phyloP scores from a whole-genome alignment of 2,797 vertebrate species.

The Jordanella pulchra region DNA sequence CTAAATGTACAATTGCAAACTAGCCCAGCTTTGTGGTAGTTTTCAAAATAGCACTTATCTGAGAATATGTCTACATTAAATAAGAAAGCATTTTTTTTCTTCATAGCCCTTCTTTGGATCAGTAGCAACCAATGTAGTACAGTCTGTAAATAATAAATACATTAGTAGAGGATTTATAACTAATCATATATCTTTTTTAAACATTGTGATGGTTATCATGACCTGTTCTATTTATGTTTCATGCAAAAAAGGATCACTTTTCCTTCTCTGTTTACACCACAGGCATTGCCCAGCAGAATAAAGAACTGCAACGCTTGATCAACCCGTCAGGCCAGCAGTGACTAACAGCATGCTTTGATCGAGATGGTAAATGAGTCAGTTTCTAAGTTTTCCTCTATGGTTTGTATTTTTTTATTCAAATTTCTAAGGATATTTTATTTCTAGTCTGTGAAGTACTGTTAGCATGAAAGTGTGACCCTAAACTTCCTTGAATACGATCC shows the following conservation, averaged over 20 bases:
- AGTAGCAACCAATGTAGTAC: background rate
- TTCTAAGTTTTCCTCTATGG: too few species aligned
- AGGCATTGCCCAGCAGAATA: slow-evolving; percentile 47
- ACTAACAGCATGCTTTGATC: slow-evolving; percentile 33
- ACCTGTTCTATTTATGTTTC: background rate
- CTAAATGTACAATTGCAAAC: too few species aligned
- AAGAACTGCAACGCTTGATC: slow-evolving; percentile 55
- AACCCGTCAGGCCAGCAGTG: slow-evolving; percentile 50
- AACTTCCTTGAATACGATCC: background rate
- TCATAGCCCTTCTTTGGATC: background rate
- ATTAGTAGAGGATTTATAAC: too few species aligned
- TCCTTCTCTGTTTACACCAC: slow-evolving; percentile 31
- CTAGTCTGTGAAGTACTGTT: too few species aligned
- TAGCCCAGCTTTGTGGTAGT: background rate
- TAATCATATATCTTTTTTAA: too few species aligned
- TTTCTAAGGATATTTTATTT: too few species aligned
- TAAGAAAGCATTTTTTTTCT: background rate
- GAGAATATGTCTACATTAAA: background rate
- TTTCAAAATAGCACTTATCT: background rate
- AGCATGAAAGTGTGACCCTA: background rate
- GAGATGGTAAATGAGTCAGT: too few species aligned
- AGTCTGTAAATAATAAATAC: background rate
- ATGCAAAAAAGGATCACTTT: background rate
- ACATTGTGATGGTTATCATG: too few species aligned
- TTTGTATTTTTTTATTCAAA: too few species aligned